These are phyloP conservation scores for Catotricha subobsoleta DNA, from an alignment of 2,888 invertebrate species.

Conservation along the genomic window DNA sequence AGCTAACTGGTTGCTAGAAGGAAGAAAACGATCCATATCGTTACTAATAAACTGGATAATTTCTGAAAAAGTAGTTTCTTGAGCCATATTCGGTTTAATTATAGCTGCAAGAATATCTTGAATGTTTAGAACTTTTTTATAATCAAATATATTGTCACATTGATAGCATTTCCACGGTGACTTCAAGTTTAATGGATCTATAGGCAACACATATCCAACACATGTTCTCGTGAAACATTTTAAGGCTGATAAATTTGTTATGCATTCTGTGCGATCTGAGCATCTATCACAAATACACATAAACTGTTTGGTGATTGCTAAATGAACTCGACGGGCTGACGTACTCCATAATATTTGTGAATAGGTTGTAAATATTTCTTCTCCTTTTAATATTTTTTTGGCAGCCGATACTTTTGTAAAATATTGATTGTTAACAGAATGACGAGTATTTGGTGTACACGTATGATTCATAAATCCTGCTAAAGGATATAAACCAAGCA, in stretches of 20 bases:
- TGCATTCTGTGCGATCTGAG: constrained; percentile 41
- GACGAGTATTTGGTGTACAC: constrained; percentile 54
- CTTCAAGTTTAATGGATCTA: constrained; percentile 38
- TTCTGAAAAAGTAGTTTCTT: constrained; percentile 14
- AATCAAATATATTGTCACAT: constrained; percentile 28
- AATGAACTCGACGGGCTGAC: constrained; percentile 41
- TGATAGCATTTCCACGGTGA: constrained; percentile 48
- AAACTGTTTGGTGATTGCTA: constrained; percentile 48
- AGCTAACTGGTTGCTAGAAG: constrained; percentile 25
- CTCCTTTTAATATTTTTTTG: constrained; percentile 42
- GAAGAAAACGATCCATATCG: constrained; percentile 24
- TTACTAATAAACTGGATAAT: constrained; percentile 27
- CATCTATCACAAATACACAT: constrained; percentile 49
- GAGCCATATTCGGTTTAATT: background rate
- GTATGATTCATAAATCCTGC: constrained; percentile 55
- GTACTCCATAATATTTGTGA: constrained; percentile 56
- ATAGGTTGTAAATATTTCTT: constrained; percentile 48
- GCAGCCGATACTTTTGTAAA: constrained; percentile 43
- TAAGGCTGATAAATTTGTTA: constrained; percentile 24
- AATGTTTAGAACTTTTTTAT: background rate
- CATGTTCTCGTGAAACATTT: constrained; percentile 31
- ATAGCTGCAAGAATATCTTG: background rate
- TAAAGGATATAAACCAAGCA: constrained; percentile 46
- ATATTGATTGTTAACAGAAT: constrained; percentile 42
- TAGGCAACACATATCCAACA: constrained; percentile 31